Percentiles rank a stretch among this genome's conserved stretches.
These are phyloP conservation scores for Drosophila kepulauana DNA, from an alignment of 1,140 invertebrate genomes.

Conservation along the genomic window DNA sequence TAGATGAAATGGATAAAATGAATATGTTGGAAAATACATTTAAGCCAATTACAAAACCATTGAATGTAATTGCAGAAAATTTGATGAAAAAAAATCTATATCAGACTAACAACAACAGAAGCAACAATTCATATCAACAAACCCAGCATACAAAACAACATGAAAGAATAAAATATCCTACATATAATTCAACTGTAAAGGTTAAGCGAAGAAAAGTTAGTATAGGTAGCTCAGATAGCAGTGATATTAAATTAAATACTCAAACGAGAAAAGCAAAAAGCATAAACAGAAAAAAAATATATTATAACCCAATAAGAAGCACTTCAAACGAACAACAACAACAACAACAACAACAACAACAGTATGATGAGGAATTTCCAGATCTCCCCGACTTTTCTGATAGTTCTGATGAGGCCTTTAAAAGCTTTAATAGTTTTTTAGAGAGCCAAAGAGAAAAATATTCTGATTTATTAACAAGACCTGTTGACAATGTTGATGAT, in stretches of 20 bases:
- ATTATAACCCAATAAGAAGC: no score
- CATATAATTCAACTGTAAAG: no score
- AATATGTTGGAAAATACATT: constrained; percentile 3
- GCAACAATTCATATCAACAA: not conserved
- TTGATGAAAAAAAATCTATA: constrained; percentile 1
- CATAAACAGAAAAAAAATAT: no score
- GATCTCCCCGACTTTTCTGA: no score
- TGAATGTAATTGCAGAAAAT: constrained; percentile 13
- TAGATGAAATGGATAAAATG: constrained; percentile 12
- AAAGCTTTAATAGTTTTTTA: constrained; percentile 5
- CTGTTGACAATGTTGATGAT: not conserved
- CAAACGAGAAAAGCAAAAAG: no score
- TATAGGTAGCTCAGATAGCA: no score
- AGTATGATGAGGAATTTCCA: constrained; percentile 2
- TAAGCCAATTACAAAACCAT: constrained; percentile 3
- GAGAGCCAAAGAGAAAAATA: constrained; percentile 7
- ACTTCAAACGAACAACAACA: not conserved
- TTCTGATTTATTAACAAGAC: not conserved
- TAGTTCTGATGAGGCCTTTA: constrained; percentile 1
- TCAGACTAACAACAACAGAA: not conserved
- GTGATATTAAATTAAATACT: no score
- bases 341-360: not conserved
- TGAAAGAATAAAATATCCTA: no score
- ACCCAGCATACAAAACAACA: no score
- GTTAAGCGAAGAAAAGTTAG: no score